These are phyloP conservation scores for Leptoteleia sp. DNA, from an alignment of 1,140 invertebrate genomes.

Conservation along the genomic window DNA sequence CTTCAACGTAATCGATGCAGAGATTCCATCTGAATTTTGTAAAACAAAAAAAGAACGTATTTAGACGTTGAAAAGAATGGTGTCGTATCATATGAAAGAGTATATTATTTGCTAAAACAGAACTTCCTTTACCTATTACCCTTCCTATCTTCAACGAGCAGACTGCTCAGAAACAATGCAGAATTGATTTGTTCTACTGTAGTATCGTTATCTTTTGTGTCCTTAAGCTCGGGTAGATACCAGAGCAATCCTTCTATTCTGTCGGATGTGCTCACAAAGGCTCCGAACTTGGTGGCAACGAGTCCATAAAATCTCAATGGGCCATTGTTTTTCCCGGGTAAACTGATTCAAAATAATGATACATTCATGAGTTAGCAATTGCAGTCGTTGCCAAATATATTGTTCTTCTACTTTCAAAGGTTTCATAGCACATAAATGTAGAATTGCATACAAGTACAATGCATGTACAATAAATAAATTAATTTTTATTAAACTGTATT, in stretches of 20 bases:
- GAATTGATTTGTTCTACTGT: conserved; percentile 53
- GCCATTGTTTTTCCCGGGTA: conserved; percentile 63
- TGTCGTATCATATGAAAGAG: background rate
- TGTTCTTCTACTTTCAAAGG: background rate
- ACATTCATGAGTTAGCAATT: conserved; percentile 33
- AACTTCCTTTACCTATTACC: conserved; percentile 70
- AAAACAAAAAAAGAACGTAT: background rate
- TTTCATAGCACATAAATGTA: too few species aligned
- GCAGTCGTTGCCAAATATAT: background rate
- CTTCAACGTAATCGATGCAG: conserved; percentile 37
- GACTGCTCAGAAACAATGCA: conserved; percentile 65
- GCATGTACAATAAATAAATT: too few species aligned
- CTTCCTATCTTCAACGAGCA: conserved; percentile 73
- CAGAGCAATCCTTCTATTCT: conserved; percentile 66
- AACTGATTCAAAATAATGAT: conserved; percentile 65
- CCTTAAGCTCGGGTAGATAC: conserved; percentile 57
- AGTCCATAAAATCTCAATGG: conserved; percentile 70
- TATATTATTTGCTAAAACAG: background rate
- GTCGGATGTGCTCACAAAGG: conserved; percentile 46
- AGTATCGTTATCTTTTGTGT: conserved; percentile 59
- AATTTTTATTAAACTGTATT: too few species aligned
- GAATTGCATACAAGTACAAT: too few species aligned
- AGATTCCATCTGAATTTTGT: conserved; percentile 67
- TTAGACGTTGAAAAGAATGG: conserved; percentile 1
- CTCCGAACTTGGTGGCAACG: conserved; percentile 68